Base-by-base conservation (phyloP, 2,888 invertebrate species). In the Masnerella sp. region DNA sequence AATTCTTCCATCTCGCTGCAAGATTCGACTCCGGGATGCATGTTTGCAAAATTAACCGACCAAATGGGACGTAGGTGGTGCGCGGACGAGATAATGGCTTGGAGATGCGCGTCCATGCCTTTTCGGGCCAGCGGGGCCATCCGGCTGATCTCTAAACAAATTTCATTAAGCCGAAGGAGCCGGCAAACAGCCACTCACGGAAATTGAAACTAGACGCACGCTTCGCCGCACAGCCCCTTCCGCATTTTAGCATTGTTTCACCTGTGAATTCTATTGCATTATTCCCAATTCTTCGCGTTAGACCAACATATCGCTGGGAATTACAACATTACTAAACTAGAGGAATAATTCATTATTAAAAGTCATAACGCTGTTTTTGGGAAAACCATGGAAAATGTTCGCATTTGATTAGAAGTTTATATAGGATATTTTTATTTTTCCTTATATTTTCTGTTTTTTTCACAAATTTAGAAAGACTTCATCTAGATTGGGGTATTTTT, bases 121-220 rank as follows among this genome's bases (percentile, higher is more conserved):
- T 74, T 69, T 69, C 45, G 62, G 49, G 36, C 67, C 59, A 28
- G 67, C 25, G 49, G 45, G 38, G 64, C 69, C 56, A 71, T 74
- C 71, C 56, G 58, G 69, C 69, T 70, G 73, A 76, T 76, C 69
- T 73, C 59, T 65, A 67, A 76, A 69, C 76, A 70, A 76, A 73
- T 76, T 73, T 76, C 69, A 76, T 73, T 73, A 73, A 70, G 70
- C 58, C 54, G 54, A 64, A 67, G 70, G 36, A 75, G 47, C 42
- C 40, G 68, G 61, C 38, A 65, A 73, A 73, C 70, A 73, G 73
- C 56, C 67, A 73, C 72, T 75, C 69, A 62, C 70, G 73, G 73
- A 76, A 76, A 76, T 73, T 73, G 76, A 70, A 76, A 75, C 64
- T 73, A 65, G 72, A 69, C 28, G 30, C 61, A 64, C 68, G 62